phyloP scores from a whole-genome alignment of 1,140 invertebrate species.

The Pachyrhynchus sulphureomaculatus region DNA sequence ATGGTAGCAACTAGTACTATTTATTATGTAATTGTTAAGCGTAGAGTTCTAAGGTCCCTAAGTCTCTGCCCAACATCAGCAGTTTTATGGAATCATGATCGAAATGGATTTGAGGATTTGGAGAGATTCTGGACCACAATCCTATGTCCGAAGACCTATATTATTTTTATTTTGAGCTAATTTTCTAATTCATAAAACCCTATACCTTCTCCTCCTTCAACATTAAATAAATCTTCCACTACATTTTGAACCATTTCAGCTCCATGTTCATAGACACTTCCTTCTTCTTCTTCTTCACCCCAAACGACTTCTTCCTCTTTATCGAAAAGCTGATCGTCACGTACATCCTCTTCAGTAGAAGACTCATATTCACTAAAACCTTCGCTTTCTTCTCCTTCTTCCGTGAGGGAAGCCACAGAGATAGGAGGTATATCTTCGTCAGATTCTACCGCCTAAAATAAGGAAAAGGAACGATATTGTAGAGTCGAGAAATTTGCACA shows the following conservation, averaged over 20 bases:
- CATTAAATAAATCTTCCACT: not conserved
- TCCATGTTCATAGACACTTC: not conserved
- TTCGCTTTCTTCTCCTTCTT: conserved; percentile 25
- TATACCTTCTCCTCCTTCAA: conserved; percentile 25
- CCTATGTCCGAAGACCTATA: too few relatives aligned
- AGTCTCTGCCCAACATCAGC: too few relatives aligned
- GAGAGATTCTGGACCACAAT: too few relatives aligned
- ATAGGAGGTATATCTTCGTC: conserved; percentile 31
- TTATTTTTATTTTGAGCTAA: too few relatives aligned
- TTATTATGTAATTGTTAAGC: too few relatives aligned
- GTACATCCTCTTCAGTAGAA: conserved; percentile 18
- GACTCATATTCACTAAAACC: conserved; percentile 16
- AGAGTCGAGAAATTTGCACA: too few relatives aligned
- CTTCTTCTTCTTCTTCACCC: conserved; percentile 6
- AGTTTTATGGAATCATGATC: too few relatives aligned
- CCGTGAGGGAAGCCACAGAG: conserved; percentile 28
- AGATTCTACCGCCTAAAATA: conserved; percentile 21
- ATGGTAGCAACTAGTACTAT: too few relatives aligned
- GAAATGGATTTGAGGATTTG: too few relatives aligned
- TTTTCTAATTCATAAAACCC: too few relatives aligned
- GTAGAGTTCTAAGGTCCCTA: too few relatives aligned
- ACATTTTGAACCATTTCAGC: not conserved
- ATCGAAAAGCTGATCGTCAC: conserved; percentile 9
- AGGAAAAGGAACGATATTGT: not conserved
- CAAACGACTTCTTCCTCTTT: conserved; percentile 1